Conservation (phyloP, 2,113 vertebrate genomes). For the Numida meleagris region DNA sequence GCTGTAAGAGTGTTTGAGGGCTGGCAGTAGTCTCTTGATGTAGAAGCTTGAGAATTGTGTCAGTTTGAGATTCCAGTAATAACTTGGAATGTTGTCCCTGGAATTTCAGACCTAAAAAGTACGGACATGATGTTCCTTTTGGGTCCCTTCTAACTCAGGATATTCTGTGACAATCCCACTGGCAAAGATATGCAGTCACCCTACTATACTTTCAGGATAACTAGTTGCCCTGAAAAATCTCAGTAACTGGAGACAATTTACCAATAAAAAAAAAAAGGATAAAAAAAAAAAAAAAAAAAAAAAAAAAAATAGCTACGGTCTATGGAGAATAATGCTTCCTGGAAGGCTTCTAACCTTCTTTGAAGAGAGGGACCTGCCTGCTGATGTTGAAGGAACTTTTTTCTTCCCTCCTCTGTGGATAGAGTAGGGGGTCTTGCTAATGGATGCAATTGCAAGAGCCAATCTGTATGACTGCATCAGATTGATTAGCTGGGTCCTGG, state of each 20-base stretch:
- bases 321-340: neutral
- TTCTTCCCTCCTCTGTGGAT: neutral
- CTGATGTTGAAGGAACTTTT: neutral
- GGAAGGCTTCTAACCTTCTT: conserved; percentile 24
- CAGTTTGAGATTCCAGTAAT: neutral
- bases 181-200: neutral
- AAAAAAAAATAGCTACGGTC: neutral
- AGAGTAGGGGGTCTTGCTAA: conserved; percentile 64
- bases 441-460: conserved; percentile 42
- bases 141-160: neutral
- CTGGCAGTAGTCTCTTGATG: neutral
- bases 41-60: neutral
- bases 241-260: neutral
- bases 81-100: neutral
- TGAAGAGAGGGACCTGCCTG: conserved; percentile 25
- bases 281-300: neutral
- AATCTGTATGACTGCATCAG: conserved; percentile 50
- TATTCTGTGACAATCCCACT: neutral
- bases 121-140: neutral
- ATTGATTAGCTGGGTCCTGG: conserved; percentile 60
- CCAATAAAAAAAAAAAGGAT: neutral
- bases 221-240: neutral
- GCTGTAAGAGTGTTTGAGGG: neutral
- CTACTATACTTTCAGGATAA: neutral
- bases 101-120: neutral